Base-by-base conservation (phyloP, 2,888 invertebrate genomes). In the Agrochola lota region DNA sequence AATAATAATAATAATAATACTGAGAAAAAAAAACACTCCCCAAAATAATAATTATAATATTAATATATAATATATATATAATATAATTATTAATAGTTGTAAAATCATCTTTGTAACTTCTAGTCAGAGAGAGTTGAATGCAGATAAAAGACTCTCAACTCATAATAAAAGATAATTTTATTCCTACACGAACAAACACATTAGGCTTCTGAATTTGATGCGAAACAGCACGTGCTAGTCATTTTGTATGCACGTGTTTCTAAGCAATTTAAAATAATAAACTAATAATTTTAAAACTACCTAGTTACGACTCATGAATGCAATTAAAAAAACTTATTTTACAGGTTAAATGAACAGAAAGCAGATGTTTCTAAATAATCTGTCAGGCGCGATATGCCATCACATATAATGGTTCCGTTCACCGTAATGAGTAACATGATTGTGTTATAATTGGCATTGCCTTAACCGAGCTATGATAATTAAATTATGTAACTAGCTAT, bases 271-370 rank as follows among this genome's bases (percentile, higher is more conserved):
- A 84, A 83, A 83, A 84, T 69, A 81, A 72, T 83, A 77, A 80
- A 83, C 78, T 87, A 84, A 78, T 81, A 49, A 77, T 52, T 68
- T 52, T 20, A 11, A 77, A 60, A 71, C 71, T 83, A 78, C 84
- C 87, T 89, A 81, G 89, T 90, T 89, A 90, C 80, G 71, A 69
- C n/a, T 30, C n/a, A 30, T 59, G n/a, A 87, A 88, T 82, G 85
- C 81, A 88, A 91, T 91, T 91, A 86, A 77, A 87, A 90, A 90
- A 89, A 86, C 85, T 88, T 83, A 90, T 91, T 92, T 87, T 83
- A 55, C 40, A 73, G 76, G 75, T 83, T 83, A 67, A 76, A 79
- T 55, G 23, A 78, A 86, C 78, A 80, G 74, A 84, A 85, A 88
- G 92, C 93, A 93, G 93, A 87, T 93, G 93, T 90, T 87, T 78